A percentile compares a stretch with the other conserved stretches of the same genome.
Conservation (phyloP, 2,888 invertebrate species). For the Drosophila recens region DNA sequence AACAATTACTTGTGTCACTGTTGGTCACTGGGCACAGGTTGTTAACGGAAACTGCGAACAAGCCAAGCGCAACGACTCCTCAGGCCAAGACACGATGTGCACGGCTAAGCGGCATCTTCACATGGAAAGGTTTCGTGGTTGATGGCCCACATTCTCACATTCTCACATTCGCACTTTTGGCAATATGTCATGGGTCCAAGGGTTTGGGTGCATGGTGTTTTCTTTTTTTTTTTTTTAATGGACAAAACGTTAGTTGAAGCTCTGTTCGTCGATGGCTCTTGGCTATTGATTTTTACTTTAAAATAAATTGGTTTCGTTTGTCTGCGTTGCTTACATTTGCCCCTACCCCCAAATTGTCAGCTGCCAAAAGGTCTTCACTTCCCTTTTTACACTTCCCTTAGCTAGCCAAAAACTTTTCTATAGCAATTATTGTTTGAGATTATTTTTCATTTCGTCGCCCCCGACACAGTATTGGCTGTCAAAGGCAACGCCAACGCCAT, state of each 20-base stretch:
- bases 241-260: slow-evolving; percentile 9
- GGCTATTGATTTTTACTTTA: slow-evolving; percentile 78
- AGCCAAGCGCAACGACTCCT: slow-evolving; percentile 37
- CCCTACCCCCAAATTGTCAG: background rate
- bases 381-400: background rate
- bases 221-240: slow-evolving; percentile 37
- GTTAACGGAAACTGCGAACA: slow-evolving; percentile 10
- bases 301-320: slow-evolving; percentile 81
- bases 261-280: slow-evolving; percentile 37
- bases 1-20: background rate
- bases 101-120: slow-evolving; percentile 45
- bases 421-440: slow-evolving; percentile 74
- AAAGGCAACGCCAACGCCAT: slow-evolving; percentile 9
- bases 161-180: slow-evolving; percentile 17
- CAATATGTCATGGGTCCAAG: slow-evolving; percentile 9
- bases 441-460: slow-evolving; percentile 70
- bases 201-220: slow-evolving; percentile 1
- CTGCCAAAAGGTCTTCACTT: slow-evolving; percentile 7
- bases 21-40: slow-evolving; percentile 5
- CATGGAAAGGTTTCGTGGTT: slow-evolving; percentile 28
- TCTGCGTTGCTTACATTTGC: slow-evolving; percentile 48
- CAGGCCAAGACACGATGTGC: slow-evolving; percentile 34
- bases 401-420: slow-evolving; percentile 62
- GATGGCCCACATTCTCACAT: slow-evolving; percentile 11
- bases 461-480: slow-evolving; percentile 41